A percentile compares a stretch with the other conserved stretches of the same genome.
Evolutionary conservation across 2,113 vertebrate genomes (phyloP).

Genomic region (Apeltes quadracus): DNA sequence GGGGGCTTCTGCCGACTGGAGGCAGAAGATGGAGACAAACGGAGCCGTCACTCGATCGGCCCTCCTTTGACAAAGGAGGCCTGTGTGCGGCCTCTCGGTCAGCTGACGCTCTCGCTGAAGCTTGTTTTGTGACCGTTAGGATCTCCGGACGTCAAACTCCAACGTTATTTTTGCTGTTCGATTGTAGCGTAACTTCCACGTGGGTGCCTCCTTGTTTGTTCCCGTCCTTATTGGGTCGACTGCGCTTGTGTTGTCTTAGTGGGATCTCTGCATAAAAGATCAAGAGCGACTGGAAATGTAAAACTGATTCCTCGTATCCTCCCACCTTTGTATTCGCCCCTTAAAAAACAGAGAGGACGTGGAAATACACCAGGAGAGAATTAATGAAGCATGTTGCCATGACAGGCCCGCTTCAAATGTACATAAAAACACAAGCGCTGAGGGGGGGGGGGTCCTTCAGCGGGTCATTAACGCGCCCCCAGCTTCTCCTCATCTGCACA

Average conservation of each 20-base stretch:
- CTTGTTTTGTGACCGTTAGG: background rate
- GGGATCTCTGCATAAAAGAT: background rate
- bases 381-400: background rate
- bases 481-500: slow-evolving; percentile 5
- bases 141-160: background rate
- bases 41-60: slow-evolving; percentile 44
- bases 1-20: background rate
- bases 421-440: background rate
- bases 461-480: background rate
- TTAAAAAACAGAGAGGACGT: too few species aligned
- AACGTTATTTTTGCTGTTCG: background rate
- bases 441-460: background rate
- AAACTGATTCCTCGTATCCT: background rate
- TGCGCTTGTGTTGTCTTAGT: background rate
- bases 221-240: background rate
- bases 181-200: background rate
- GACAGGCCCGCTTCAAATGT: background rate
- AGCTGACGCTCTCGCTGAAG: slow-evolving; percentile 44
- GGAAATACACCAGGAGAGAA: background rate
- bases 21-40: slow-evolving; percentile 25
- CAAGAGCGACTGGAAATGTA: background rate
- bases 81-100: slow-evolving; percentile 49
- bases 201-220: background rate
- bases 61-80: slow-evolving; percentile 54
- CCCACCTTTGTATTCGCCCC: background rate